phyloP scores from a whole-genome alignment of 2,113 vertebrate species.

The Rhea americana region DNA sequence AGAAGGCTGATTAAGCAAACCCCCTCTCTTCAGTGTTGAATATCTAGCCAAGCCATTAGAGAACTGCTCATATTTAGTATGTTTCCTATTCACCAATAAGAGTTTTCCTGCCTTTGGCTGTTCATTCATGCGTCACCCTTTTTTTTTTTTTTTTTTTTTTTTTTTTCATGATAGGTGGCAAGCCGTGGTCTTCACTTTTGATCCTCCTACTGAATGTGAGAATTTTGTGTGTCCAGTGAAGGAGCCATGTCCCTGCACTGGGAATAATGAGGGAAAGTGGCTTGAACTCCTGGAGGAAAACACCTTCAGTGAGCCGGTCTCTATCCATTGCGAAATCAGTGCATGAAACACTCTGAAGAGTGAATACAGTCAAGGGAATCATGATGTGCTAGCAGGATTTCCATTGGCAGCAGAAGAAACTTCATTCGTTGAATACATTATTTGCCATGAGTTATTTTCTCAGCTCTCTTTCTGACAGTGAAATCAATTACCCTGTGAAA shows the following conservation, averaged over 20 bases:
- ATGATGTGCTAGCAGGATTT: not conserved
- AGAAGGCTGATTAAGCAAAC: not conserved
- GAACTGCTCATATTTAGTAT: fast-evolving
- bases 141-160: not conserved
- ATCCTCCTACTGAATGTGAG: not conserved
- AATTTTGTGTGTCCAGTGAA: not conserved
- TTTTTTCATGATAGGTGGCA: not conserved
- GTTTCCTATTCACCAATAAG: not conserved
- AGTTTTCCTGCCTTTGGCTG: not conserved
- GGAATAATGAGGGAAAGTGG: not conserved
- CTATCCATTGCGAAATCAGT: not conserved
- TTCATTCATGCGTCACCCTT: not conserved
- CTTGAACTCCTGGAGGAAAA: not conserved
- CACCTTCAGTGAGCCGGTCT: not conserved
- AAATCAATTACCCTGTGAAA: conserved; percentile 1
- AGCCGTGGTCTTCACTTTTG: fast-evolving
- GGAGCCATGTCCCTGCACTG: not conserved
- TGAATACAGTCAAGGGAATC: not conserved
- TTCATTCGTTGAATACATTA: not conserved
- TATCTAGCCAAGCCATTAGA: fast-evolving
- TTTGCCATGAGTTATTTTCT: not conserved
- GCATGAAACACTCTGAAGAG: not conserved
- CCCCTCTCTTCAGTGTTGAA: not conserved
- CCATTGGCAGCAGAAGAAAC: not conserved
- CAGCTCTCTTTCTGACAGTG: not conserved